Percentiles rank a stretch among this genome's conserved stretches.
Conservation (phyloP, 2,888 invertebrate species). For the Melipona beecheii region DNA sequence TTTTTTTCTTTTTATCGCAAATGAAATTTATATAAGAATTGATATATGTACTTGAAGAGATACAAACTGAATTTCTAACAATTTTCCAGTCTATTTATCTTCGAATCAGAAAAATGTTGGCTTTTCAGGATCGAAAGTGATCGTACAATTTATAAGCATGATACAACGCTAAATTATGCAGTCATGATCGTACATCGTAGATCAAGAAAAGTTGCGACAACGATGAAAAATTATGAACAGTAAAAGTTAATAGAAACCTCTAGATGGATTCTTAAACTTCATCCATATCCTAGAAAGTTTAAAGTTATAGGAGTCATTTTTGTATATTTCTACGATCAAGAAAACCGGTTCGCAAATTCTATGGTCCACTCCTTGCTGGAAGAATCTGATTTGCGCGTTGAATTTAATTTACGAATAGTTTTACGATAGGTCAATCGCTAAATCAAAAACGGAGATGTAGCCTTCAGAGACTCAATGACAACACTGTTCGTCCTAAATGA, state of each 20-base stretch:
- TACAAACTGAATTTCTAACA: not conserved
- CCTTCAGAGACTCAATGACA: not conserved
- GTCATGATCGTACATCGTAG: not conserved
- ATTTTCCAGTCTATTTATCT: not conserved
- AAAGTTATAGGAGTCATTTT: constrained; percentile 14
- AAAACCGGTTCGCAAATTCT: constrained; percentile 38
- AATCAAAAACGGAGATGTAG: not conserved
- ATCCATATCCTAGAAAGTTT: constrained; percentile 13
- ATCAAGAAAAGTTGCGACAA: not conserved
- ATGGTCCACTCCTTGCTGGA: constrained; percentile 13
- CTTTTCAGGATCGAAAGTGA: not conserved
- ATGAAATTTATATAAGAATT: not conserved
- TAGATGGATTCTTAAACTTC: not conserved
- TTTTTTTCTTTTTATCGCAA: not conserved
- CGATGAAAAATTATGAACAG: not conserved
- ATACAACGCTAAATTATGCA: not conserved
- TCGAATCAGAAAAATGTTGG: not conserved
- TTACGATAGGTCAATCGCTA: not conserved
- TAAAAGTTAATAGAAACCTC: constrained; percentile 6
- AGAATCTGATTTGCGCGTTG: constrained; percentile 17
- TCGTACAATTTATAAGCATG: too few relatives aligned
- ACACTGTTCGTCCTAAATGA: not conserved
- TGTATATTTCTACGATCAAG: not conserved
- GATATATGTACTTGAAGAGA: not conserved
- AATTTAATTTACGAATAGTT: not conserved